These are phyloP conservation scores for Hirudo medicinalis DNA, from an alignment of 1,140 invertebrate genomes.

Conservation along the genomic window DNA sequence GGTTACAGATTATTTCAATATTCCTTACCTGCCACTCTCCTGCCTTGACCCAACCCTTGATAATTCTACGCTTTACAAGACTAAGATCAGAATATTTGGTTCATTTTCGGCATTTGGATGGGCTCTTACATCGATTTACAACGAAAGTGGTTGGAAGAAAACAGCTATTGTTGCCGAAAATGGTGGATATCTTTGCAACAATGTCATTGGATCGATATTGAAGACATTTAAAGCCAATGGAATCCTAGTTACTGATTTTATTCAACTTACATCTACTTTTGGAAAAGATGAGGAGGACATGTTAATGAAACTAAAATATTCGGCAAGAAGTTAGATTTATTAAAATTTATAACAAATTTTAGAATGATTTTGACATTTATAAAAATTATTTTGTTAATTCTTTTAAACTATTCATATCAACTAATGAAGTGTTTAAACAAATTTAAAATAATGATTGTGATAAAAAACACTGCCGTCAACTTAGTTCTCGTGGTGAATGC, in stretches of 20 bases:
- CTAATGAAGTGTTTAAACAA: not conserved
- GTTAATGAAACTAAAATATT: not conserved
- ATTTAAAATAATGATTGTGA: not conserved
- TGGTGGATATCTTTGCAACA: not conserved
- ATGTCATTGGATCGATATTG: not conserved
- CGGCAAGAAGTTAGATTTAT: not conserved
- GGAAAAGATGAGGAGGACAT: not conserved
- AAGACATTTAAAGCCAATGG: not conserved
- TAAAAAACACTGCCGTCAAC: not conserved
- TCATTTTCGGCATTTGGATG: not conserved
- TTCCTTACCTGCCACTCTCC: not conserved
- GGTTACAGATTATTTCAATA: conserved; percentile 7
- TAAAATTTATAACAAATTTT: too few relatives aligned
- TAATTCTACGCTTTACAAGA: not conserved
- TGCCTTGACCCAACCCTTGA: not conserved
- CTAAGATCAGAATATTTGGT: not conserved
- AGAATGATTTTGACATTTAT: too few relatives aligned
- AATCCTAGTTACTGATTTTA: not conserved
- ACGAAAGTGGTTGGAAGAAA: not conserved
- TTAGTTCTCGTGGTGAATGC: not conserved
- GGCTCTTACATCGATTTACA: not conserved
- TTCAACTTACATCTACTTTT: not conserved
- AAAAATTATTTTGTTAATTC: not conserved
- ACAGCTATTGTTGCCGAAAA: not conserved
- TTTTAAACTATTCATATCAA: not conserved